Conservation (phyloP, 2,888 invertebrate species). For the Thumatha senex region DNA sequence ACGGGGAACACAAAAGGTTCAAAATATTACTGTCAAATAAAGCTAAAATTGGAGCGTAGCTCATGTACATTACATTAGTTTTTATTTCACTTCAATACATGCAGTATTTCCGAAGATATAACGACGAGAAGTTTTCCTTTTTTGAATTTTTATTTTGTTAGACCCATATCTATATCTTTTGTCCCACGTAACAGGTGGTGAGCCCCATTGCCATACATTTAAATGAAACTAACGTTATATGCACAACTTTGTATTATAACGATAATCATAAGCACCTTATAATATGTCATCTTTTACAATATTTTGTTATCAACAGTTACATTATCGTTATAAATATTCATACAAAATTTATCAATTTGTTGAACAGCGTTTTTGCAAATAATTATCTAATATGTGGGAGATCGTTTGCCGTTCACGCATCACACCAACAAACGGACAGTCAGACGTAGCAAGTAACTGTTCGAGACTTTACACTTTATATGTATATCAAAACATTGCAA, state of each 20-base stretch:
- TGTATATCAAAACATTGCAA: slow-evolving; percentile 39
- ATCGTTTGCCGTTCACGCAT: slow-evolving; percentile 46
- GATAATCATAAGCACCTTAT: slow-evolving; percentile 83
- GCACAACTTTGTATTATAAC: slow-evolving; percentile 84
- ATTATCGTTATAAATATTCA: slow-evolving; percentile 80
- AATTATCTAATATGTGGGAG: slow-evolving; percentile 56
- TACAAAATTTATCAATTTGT: slow-evolving; percentile 78
- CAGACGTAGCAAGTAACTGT: slow-evolving; percentile 30
- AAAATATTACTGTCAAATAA: no score
- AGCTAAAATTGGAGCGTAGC: no score
- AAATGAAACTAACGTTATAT: slow-evolving; percentile 57
- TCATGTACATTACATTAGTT: no score
- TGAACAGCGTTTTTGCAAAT: slow-evolving; percentile 68
- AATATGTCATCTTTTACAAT: slow-evolving; percentile 81
- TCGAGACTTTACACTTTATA: slow-evolving; percentile 14
- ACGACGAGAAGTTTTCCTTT: no score
- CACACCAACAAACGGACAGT: slow-evolving; percentile 28
- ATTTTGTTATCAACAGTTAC: slow-evolving; percentile 78
- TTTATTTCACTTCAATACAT: no score
- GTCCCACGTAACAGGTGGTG: no score
- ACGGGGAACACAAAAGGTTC: no score
- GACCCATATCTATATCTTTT: no score
- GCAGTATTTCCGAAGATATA: no score
- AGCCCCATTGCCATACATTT: no score
- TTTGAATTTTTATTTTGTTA: no score